Evolutionary conservation across 2,888 invertebrate genomes (phyloP).

Genomic region (Xestia sexstrigata): DNA sequence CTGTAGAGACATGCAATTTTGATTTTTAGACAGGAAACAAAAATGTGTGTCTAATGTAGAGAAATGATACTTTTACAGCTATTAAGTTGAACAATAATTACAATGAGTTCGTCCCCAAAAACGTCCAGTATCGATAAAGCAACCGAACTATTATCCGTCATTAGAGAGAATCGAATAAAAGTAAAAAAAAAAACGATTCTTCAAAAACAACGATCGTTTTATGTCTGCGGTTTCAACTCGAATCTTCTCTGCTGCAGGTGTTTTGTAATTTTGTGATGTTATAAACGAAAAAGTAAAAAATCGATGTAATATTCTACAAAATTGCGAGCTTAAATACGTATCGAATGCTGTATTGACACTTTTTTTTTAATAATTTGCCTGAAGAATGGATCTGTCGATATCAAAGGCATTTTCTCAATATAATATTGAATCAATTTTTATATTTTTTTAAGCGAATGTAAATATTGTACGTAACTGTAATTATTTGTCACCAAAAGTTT

Average conservation of each 20-base stretch:
- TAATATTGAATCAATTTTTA: constrained; percentile 40
- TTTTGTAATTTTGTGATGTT: constrained; percentile 65
- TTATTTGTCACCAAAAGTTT: constrained; percentile 25
- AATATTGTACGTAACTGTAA: constrained; percentile 40
- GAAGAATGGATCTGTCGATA: constrained; percentile 24
- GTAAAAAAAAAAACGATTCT: constrained; percentile 74
- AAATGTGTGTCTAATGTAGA: constrained; percentile 34
- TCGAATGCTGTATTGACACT: constrained; percentile 52
- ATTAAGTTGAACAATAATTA: constrained; percentile 64
- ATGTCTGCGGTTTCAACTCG: constrained; percentile 78
- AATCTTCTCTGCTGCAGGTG: constrained; percentile 74
- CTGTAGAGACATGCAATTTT: constrained; percentile 29
- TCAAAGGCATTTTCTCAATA: constrained; percentile 24
- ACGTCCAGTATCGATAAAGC: constrained; percentile 67
- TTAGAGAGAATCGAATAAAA: constrained; percentile 78
- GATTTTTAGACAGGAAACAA: constrained; percentile 36
- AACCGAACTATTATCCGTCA: constrained; percentile 75
- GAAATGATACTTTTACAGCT: constrained; percentile 58
- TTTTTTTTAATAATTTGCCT: constrained; percentile 45
- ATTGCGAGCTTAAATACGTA: constrained; percentile 42
- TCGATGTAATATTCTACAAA: constrained; percentile 39
- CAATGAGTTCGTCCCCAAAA: constrained; percentile 68
- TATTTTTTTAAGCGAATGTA: constrained; percentile 26
- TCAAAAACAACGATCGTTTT: constrained; percentile 79
- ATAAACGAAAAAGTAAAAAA: constrained; percentile 54